Base-by-base conservation (phyloP, 2,113 vertebrate species). In the Oreamnos americanus region DNA sequence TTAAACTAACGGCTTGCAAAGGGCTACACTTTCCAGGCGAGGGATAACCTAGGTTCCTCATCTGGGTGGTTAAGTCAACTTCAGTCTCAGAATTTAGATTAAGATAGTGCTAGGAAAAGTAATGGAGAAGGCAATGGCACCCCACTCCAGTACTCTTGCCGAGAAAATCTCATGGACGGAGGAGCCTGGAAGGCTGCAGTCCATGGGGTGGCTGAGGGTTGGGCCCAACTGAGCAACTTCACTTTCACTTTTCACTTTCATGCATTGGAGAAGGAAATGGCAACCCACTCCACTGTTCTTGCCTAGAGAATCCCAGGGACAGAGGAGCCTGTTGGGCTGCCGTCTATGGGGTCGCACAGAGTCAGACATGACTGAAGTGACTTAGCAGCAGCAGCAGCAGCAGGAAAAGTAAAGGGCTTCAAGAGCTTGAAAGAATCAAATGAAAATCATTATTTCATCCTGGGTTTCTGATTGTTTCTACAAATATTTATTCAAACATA, bases 401-500 rank as follows among this genome's bases (percentile, higher is more conserved):
- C 58, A 36, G 67, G 57, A 79, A 89, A 85, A 12, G 14, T 55
- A 79, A 85, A 21, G 16, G 28, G 62, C 49, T n/a, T 71, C n/a
- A 60, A 28, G 15, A 53, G 49, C 28, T 17, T 93, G 86, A 30
- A 53, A 78, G 45, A 84, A 90, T 58, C 25, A 88, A 62, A 93
- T 60, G 17, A 93, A 57, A 95, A 81, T 71, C 21, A 7, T 86
- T 95, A 85, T 67, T 79, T 90, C 26, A 55, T 76, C 30, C 45
- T 87, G 33, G 14, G n/a, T 83, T 83, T 94, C 88, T 92, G 60
- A 87, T 74, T 71, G 30, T 95, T 88, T 76, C 53, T 62, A 78
- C 17, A 47, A 60, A 88, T 60, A 53, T n/a, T 76, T 60, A 57
- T 49, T 78, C 36, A 88, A 64, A 62, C 14, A 60, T 30, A 67